Conservation (phyloP, 1,140 invertebrate genomes). For the Apis florea region DNA sequence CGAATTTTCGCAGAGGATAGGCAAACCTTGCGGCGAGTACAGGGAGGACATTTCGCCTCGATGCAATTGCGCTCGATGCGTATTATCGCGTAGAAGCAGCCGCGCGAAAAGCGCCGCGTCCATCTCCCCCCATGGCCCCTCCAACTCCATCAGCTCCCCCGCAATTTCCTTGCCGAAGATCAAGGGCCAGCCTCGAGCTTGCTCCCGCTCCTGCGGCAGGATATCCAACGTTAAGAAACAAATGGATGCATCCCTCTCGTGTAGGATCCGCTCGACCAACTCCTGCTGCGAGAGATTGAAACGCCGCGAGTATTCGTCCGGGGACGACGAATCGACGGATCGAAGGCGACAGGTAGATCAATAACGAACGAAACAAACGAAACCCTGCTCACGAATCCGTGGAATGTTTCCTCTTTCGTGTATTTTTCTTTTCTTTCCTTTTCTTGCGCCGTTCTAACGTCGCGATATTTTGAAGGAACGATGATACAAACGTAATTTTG, state of each 20-base stretch:
- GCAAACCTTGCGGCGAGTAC: not conserved
- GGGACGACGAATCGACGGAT: not conserved
- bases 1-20: not conserved
- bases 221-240: not conserved
- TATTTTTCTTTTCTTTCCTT: no score
- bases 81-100: not conserved
- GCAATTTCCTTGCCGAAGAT: constrained; percentile 24
- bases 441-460: no score
- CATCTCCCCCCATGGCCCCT: no score
- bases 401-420: no score
- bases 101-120: not conserved
- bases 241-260: not conserved
- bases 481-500: no score
- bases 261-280: not conserved
- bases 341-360: constrained; percentile 17
- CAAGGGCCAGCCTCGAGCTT: not conserved
- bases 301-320: not conserved
- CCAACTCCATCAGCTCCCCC: constrained; percentile 12
- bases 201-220: not conserved
- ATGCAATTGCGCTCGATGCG: not conserved
- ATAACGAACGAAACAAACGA: not conserved
- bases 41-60: not conserved
- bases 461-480: no score
- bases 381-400: no score
- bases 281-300: not conserved